These are phyloP conservation scores for Bagarius yarrelli DNA, from an alignment of 2,113 vertebrate genomes.

Conservation along the genomic window DNA sequence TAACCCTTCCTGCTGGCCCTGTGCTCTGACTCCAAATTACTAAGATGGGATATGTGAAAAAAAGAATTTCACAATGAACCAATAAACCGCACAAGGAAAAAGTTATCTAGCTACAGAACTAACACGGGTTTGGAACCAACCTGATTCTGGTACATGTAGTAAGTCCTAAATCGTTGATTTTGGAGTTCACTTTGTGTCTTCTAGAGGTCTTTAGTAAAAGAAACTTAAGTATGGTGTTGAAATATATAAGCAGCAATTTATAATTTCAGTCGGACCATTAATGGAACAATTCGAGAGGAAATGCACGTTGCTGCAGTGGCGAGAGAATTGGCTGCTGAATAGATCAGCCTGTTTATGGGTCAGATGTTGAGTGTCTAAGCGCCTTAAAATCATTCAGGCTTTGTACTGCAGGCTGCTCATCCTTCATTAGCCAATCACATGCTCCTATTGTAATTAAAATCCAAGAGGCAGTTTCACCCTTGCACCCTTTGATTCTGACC, in stretches of 20 bases:
- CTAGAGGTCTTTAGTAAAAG: not conserved
- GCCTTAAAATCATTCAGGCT: conserved; percentile 30
- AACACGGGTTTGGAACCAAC: not conserved
- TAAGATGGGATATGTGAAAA: too few species aligned
- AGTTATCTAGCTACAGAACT: not conserved
- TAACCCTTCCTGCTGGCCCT: too few species aligned
- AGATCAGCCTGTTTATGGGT: conserved; percentile 25
- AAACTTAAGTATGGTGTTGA: not conserved
- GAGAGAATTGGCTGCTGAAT: not conserved
- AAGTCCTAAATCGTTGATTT: not conserved
- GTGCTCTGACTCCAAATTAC: too few species aligned
- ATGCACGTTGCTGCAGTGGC: not conserved
- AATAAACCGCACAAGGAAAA: too few species aligned
- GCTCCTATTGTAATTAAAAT: conserved; percentile 37
- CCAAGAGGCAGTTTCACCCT: conserved; percentile 24
- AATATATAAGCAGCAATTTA: not conserved
- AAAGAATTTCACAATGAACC: too few species aligned
- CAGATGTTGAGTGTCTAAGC: conserved; percentile 19
- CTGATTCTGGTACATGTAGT: not conserved
- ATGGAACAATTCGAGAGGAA: not conserved
- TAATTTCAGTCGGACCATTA: not conserved
- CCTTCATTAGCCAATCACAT: conserved; percentile 28
- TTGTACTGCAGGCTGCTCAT: conserved; percentile 24
- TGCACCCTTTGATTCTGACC: conserved; percentile 22
- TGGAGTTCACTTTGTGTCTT: not conserved